phyloP scores from a whole-genome alignment of 2,113 vertebrate species.

The Labeo rohita region DNA sequence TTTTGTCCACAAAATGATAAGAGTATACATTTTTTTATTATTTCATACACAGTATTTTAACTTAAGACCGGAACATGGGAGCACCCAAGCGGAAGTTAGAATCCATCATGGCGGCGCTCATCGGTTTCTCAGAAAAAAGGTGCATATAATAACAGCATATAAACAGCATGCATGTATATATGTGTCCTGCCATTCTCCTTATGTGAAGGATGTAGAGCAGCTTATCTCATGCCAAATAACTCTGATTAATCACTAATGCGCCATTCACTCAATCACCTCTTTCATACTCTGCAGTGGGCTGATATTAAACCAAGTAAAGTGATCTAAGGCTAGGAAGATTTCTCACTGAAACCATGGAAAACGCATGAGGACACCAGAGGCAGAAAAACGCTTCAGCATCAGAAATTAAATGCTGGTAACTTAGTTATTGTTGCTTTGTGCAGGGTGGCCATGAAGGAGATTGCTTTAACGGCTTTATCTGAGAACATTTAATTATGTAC shows the following conservation, averaged over 20 bases:
- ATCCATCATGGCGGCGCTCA: too few species aligned
- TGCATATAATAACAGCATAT: background rate
- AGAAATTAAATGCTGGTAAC: background rate
- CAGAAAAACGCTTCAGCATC: background rate
- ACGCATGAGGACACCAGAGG: background rate
- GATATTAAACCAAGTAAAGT: background rate
- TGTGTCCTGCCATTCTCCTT: background rate
- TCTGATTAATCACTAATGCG: background rate
- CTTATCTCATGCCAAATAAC: background rate
- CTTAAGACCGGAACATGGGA: too few species aligned
- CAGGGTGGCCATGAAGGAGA: background rate
- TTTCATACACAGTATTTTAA: too few species aligned
- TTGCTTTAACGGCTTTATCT: background rate
- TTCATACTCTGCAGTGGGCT: background rate
- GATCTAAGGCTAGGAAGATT: background rate
- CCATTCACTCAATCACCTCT: background rate
- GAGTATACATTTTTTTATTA: too few species aligned
- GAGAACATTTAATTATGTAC: constrained; percentile 6
- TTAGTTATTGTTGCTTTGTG: constrained; percentile 8
- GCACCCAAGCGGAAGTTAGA: too few species aligned
- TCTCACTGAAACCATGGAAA: background rate
- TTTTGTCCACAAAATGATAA: too few species aligned
- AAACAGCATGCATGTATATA: background rate
- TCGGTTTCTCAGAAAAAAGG: too few species aligned
- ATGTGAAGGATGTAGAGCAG: constrained; percentile 12